Evolutionary conservation across 2,113 vertebrate genomes (phyloP).

Genomic region (Argyrosomus japonicus): DNA sequence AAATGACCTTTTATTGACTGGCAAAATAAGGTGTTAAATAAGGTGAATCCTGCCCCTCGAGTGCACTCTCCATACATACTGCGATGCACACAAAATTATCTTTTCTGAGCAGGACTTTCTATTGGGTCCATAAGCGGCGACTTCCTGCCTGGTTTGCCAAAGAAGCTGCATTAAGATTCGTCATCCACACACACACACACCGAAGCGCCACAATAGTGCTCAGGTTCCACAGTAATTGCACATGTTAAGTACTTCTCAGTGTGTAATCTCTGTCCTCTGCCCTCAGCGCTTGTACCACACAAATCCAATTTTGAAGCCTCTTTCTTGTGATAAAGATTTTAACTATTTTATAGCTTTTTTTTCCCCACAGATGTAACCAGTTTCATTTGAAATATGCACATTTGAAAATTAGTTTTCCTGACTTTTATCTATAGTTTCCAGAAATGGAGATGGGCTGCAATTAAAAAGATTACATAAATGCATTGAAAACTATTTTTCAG

Average conservation of each 20-base stretch:
- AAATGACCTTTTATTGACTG: slow-evolving; percentile 18
- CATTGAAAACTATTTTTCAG: slow-evolving; percentile 1
- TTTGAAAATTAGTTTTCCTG: neutral
- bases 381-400: neutral
- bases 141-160: slow-evolving; percentile 35
- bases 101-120: slow-evolving; percentile 32
- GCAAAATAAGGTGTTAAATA: slow-evolving; percentile 18
- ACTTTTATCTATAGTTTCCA: neutral
- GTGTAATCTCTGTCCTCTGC: slow-evolving; percentile 54
- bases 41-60: neutral
- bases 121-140: slow-evolving; percentile 10
- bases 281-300: slow-evolving; percentile 30
- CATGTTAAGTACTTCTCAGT: slow-evolving; percentile 23
- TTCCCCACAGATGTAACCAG: neutral
- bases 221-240: slow-evolving; percentile 47
- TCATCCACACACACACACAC: slow-evolving; percentile 10
- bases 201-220: slow-evolving; percentile 15
- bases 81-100: slow-evolving; percentile 36
- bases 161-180: slow-evolving; percentile 27
- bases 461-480: neutral
- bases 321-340: slow-evolving; percentile 15
- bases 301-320: slow-evolving; percentile 42
- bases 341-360: neutral
- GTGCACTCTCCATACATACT: neutral
- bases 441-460: neutral